phyloP scores from a whole-genome alignment of 2,113 vertebrate genomes.

The Syrrhaptes paradoxus region DNA sequence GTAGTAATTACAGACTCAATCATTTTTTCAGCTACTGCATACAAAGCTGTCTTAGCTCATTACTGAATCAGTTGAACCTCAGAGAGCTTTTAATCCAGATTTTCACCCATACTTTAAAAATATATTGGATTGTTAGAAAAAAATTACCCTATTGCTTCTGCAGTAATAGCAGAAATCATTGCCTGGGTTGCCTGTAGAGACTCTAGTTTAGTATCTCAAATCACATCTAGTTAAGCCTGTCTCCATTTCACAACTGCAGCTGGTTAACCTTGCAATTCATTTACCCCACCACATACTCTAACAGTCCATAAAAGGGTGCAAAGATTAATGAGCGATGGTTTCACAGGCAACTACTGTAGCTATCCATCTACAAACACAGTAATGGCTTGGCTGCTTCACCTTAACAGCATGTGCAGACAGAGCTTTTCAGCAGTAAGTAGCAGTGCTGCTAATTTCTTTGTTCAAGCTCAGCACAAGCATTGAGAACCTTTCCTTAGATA shows the following conservation, averaged over 20 bases:
- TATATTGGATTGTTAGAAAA: background rate
- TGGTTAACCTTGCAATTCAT: background rate
- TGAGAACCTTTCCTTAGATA: background rate
- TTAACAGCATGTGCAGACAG: background rate
- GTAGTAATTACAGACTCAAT: background rate
- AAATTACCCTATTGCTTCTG: slow-evolving; percentile 6
- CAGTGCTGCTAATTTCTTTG: background rate
- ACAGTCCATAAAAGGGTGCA: background rate
- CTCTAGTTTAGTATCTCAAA: background rate
- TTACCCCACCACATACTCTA: background rate
- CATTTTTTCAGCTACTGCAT: background rate
- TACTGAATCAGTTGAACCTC: slow-evolving; percentile 17
- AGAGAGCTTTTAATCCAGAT: slow-evolving; percentile 13
- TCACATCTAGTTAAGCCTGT: slow-evolving; percentile 1
- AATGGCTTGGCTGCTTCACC: background rate
- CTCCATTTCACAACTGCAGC: slow-evolving; percentile 7
- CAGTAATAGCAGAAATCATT: background rate
- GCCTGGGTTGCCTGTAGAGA: background rate
- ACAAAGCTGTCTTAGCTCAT: slow-evolving; percentile 36
- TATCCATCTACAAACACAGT: background rate
- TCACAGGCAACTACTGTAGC: background rate
- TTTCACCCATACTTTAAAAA: slow-evolving; percentile 3
- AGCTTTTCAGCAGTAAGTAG: background rate
- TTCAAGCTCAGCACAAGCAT: background rate
- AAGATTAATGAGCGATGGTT: background rate